Evolutionary conservation across 2,797 vertebrate species (phyloP), one percentile per base, ranked within the genome.

Genomic region (Arremon brunneinucha): DNA sequence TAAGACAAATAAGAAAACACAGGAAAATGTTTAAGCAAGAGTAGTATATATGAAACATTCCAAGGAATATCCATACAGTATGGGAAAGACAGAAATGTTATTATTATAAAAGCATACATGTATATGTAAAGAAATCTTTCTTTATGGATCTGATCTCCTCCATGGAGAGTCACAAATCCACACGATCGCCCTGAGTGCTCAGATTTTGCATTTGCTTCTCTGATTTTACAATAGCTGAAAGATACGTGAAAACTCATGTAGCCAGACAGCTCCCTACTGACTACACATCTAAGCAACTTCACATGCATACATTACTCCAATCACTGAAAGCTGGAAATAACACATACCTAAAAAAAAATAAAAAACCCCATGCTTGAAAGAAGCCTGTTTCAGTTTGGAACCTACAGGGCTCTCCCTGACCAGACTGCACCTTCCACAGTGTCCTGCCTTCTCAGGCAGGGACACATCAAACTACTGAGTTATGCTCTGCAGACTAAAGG

Each of bases 201-300:
- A 65, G 53, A 92, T 93, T 97, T 93, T 94, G 94, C 87, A 94
- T 91, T 88, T 95, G 65, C 79, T 74, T 89, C 83, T 95, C 89
- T 92, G 57, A 79, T 95, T 97, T 84, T 92, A 94, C 91, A 91
- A 90, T 82, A 79, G 92, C 90, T 96, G 91, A 94, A 97, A 94
- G 91, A 92, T 95, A 87, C 72, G 75, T 92, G 96, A 94, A 97
- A 97, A 83, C 83, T 88, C 77, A 74, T 82, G 90, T 86, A 91
- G 87, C 82, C 95, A 96, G 95, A 89, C 89, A 96, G 95, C 72
- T 96, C 96, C 95, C 93, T 65, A 89, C 95, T 96, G 93, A 97
- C 90, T 94, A 76, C 59, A 75, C 53, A 95, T 89, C 92, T 84
- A 95, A 92, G 91, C 82, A 59, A 93, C 81, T 88, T 93, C 96